phyloP scores from a whole-genome alignment of 2,888 invertebrate species.

The Apantesis nais region DNA sequence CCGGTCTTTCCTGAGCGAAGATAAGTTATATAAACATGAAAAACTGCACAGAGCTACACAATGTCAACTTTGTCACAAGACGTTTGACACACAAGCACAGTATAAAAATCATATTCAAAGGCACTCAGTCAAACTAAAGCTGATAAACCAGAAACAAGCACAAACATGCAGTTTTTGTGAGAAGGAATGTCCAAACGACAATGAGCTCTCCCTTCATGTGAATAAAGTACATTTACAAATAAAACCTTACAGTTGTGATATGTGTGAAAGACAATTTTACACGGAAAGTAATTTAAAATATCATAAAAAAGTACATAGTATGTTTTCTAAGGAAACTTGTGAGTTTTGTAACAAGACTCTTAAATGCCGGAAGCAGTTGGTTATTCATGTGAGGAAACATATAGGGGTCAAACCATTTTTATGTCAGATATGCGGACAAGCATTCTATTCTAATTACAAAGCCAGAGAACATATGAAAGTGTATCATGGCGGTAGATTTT shows the following conservation, averaged over 20 bases:
- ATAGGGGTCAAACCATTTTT: conserved; percentile 69
- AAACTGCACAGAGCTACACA: conserved; percentile 57
- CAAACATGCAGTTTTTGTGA: conserved; percentile 78
- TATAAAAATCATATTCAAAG: conserved; percentile 67
- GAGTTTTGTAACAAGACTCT: conserved; percentile 69
- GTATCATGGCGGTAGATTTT: conserved; percentile 69
- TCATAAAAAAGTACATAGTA: conserved; percentile 70
- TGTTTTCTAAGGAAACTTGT: conserved; percentile 64
- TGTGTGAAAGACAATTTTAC: conserved; percentile 77
- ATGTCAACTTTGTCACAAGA: conserved; percentile 69
- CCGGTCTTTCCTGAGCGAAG: conserved; percentile 53
- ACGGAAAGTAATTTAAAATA: conserved; percentile 67
- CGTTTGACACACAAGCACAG: conserved; percentile 57
- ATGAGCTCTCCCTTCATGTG: conserved; percentile 72
- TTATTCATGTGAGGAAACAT: conserved; percentile 75
- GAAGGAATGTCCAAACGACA: conserved; percentile 67
- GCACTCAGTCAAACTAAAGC: conserved; percentile 60
- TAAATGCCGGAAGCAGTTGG: conserved; percentile 67
- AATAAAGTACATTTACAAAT: conserved; percentile 79
- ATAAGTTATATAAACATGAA: conserved; percentile 58
- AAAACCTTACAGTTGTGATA: conserved; percentile 76
- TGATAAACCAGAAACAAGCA: conserved; percentile 41
- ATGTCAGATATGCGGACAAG: conserved; percentile 67
- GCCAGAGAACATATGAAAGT: conserved; percentile 65
- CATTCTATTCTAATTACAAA: conserved; percentile 64